These are phyloP conservation scores for Apamea monoglypha DNA, from an alignment of 2,888 invertebrate species.

Conservation along the genomic window DNA sequence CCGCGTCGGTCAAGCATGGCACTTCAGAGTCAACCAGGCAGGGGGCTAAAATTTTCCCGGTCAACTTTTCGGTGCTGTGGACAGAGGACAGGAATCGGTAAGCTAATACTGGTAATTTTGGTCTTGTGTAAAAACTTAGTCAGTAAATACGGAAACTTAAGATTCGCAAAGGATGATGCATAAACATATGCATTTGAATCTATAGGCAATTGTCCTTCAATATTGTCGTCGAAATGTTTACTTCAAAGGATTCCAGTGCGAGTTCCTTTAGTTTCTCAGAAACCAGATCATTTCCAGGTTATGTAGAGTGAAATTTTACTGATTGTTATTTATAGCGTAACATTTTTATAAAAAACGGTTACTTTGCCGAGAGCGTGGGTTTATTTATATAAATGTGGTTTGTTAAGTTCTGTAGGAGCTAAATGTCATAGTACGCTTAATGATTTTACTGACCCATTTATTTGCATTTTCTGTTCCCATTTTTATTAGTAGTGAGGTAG, in stretches of 20 bases:
- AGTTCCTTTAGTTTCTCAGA: slow-evolving; percentile 41
- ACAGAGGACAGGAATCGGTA: no score
- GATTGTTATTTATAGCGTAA: slow-evolving; percentile 15
- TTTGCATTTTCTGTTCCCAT: background rate
- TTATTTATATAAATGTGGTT: slow-evolving; percentile 2
- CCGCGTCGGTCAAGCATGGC: no score
- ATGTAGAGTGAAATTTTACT: slow-evolving; percentile 10
- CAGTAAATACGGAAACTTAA: slow-evolving; percentile 1
- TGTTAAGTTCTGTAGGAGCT: background rate
- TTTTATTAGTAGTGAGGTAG: background rate
- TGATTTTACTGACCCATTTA: background rate
- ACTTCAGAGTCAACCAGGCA: no score
- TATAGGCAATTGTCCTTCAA: background rate
- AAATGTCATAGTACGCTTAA: slow-evolving; percentile 17
- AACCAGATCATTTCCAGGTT: slow-evolving; percentile 10
- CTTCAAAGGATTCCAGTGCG: slow-evolving; percentile 15
- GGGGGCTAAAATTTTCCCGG: no score
- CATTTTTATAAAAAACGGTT: background rate
- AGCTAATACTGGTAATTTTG: no score
- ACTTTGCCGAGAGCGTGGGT: background rate
- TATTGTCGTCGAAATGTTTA: background rate
- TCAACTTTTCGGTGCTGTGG: no score
- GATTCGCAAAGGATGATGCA: background rate
- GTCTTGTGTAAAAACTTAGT: slow-evolving; percentile 3
- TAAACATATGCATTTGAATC: background rate